These are phyloP conservation scores for Nothobranchius kuhntae DNA, from an alignment of 2,113 vertebrate species.

Conservation along the genomic window DNA sequence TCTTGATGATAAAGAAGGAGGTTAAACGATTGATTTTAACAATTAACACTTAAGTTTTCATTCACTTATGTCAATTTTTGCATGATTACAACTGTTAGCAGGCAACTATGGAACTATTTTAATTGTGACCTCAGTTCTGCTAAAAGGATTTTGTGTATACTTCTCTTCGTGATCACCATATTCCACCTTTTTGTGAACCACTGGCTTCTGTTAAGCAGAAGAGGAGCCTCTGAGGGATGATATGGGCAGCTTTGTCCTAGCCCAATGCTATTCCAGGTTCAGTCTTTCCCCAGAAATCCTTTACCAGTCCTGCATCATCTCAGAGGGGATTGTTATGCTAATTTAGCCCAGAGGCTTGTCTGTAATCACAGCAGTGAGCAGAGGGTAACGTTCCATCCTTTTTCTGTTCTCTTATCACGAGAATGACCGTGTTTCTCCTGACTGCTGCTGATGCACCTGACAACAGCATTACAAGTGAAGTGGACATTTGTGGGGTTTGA, in stretches of 20 bases:
- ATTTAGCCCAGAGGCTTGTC: conserved; percentile 29
- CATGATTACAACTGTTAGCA: too few relatives aligned
- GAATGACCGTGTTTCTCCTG: conserved; percentile 18
- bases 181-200: conserved; percentile 6
- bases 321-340: conserved; percentile 28
- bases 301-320: conserved; percentile 19
- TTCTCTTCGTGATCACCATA: not conserved
- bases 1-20: too few relatives aligned
- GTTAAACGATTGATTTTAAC: too few relatives aligned
- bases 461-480: not conserved
- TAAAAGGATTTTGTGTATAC: too few relatives aligned
- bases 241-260: conserved; percentile 56
- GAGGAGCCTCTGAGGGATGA: conserved; percentile 43
- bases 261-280: conserved; percentile 57
- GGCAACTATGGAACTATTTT: too few relatives aligned
- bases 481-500: conserved; percentile 7
- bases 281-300: conserved; percentile 34
- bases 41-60: too few relatives aligned
- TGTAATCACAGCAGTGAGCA: conserved; percentile 15
- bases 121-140: too few relatives aligned
- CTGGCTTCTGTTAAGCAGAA: conserved; percentile 15
- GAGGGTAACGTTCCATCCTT: conserved; percentile 8
- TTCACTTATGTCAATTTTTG: too few relatives aligned
- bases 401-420: not conserved
- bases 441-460: conserved; percentile 4